Evolutionary conservation across 2,113 vertebrate genomes (phyloP), one percentile per base, ranked within the genome.

Genomic region (Gobius niger): DNA sequence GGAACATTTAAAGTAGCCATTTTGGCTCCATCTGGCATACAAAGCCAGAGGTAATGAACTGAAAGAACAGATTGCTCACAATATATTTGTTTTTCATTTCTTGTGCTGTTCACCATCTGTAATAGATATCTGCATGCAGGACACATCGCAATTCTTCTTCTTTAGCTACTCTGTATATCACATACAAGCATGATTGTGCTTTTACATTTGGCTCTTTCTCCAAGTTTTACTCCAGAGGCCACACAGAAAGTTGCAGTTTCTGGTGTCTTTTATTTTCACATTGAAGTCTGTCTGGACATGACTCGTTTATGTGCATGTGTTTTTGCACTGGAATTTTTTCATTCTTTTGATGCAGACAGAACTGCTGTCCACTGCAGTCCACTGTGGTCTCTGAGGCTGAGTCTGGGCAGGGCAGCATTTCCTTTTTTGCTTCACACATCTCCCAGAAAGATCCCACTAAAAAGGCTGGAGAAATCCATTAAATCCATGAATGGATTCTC

Each of bases 401-500:
- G 84, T 71, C 64, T 53, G 73, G 67, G 76, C 78, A 47, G 66
- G 56, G 60, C 65, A 63, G 77, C 67, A 76, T 82, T 83, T 77
- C 47, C 60, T 40, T 42, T 47, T 65, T 52, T 46, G 59, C 24
- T 70, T 42, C 68, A 88, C 70, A 82, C 81, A 84, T 88, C 82
- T 91, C 72, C 85, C 78, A 90, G 88, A 57, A 57, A 57, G 54
- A 89, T 91, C 80, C 82, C 75, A 65, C 71, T 84, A 84, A 88
- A 89, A 89, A 79, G 81, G 78, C 83, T 64, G 56, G 83, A 87
- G 79, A 93, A 92, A 92, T 91, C 91, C 91, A 92, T 92, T 92
- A 92, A 93, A 92, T 91, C 90, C 89, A 86, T 90, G 86, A 91
- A 92, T 92, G 90, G 88, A 88, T 92, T 92, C 87, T 82, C 88